Evolutionary conservation across 2,888 invertebrate genomes (phyloP).

Genomic region (Synergus gifuensis): DNA sequence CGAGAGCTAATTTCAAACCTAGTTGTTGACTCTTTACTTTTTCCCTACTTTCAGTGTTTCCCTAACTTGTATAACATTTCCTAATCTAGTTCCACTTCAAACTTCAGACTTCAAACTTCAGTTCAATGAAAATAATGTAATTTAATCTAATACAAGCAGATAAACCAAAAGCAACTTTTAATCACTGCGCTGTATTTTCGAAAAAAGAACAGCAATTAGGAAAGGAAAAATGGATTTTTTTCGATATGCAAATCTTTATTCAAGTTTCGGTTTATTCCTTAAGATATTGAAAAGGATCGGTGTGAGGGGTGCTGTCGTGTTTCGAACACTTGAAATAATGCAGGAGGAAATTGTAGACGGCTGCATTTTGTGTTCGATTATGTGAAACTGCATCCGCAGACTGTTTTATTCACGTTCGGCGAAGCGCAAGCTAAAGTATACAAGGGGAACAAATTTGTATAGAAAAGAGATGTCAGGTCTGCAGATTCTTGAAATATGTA

Average conservation of each 20-base stretch:
- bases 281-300: slow-evolving; percentile 34
- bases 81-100: neutral
- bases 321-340: slow-evolving; percentile 29
- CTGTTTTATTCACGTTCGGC: slow-evolving; percentile 37
- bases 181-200: too few relatives aligned
- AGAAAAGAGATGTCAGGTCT: slow-evolving; percentile 26
- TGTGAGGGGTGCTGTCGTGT: slow-evolving; percentile 20
- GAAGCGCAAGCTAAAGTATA: slow-evolving; percentile 35
- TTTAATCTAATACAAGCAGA: neutral
- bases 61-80: slow-evolving; percentile 20
- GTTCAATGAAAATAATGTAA: too few relatives aligned
- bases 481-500: slow-evolving; percentile 32
- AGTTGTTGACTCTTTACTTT: slow-evolving; percentile 36
- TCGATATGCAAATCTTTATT: slow-evolving; percentile 22
- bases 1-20: slow-evolving; percentile 38
- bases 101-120: neutral
- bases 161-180: too few relatives aligned
- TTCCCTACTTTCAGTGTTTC: slow-evolving; percentile 26
- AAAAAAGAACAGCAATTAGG: neutral
- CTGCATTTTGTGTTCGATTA: slow-evolving; percentile 36
- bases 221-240: neutral
- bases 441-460: slow-evolving; percentile 11
- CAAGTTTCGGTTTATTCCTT: slow-evolving; percentile 17
- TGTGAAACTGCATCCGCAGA: slow-evolving; percentile 40
- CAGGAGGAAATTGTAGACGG: slow-evolving; percentile 38